Base-by-base conservation (phyloP, 2,888 invertebrate species). In the Nesidiocoris tenuis region DNA sequence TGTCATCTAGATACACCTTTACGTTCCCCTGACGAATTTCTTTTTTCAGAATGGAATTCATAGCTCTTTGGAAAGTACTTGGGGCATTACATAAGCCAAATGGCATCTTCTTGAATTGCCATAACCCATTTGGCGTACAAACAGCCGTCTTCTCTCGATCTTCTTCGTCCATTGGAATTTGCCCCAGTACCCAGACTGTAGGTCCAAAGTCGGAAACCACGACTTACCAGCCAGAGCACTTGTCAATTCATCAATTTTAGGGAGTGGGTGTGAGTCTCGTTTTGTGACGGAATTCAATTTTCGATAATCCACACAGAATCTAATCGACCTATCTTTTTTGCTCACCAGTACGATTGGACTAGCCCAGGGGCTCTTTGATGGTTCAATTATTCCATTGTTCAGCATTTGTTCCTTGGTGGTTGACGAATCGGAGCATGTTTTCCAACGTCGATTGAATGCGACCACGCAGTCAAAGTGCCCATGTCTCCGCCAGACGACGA, bases 291-390 rank as follows among this genome's bases (percentile, higher is more conserved):
- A 16, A 78, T 84, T 84, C 0, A 84, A 63, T 22, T 78, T 76
- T 3, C 84, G 76, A 77, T 82, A 85, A 76, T 85, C 84, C 0
- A 84, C 80, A 76, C 83, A 84, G 9, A 82, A 66, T 76, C 81
- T 70, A 5, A 70, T 75, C 3, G 79, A 57, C 1, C 80, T 80
- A 21, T 81, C 78, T 76, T 81, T 82, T 68, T 82, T 76, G 18
- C 78, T 80, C 1, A 81, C 80, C 5, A 82, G 54, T 0, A 82
- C 81, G 3, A 82, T 76, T 5, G 81, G 79, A 63, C 82, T 82
- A 1, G 82, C 80, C 71, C 81, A 83, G 16, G 82, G 82, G 0
- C 83, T 83, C 9, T 57, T 57, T 9, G 81, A 81, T 0, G 79
- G 80, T 63, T 79, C 78, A 18, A 83, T 79, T 0, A 83, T 81